These are phyloP conservation scores for Drosophila nr. perissopoda DNA, from an alignment of 2,888 invertebrate species.

Conservation along the genomic window DNA sequence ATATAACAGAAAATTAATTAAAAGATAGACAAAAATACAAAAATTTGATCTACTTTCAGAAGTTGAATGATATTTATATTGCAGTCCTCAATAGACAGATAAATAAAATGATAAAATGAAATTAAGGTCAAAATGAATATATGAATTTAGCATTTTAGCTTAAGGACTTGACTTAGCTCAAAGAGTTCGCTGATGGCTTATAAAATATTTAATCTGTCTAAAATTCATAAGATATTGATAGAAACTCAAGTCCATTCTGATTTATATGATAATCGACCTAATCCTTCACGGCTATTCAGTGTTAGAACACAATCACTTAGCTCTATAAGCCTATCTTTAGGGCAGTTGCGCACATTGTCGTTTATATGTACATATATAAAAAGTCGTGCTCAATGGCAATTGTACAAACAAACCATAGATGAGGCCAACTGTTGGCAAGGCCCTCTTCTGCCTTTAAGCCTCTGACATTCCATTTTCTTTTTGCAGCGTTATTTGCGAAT, in stretches of 20 bases:
- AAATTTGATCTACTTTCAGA: background rate
- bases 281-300: slow-evolving; percentile 11
- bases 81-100: background rate
- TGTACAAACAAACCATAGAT: slow-evolving; percentile 58
- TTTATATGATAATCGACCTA: background rate
- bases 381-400: slow-evolving; percentile 34
- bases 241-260: background rate
- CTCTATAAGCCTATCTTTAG: slow-evolving; percentile 8
- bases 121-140: background rate
- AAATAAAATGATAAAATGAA: background rate
- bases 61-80: background rate
- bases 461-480: slow-evolving; percentile 71
- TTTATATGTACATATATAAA: slow-evolving; percentile 3
- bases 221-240: background rate
- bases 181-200: background rate
- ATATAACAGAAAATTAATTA: background rate
- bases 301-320: slow-evolving; percentile 11
- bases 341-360: background rate
- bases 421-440: slow-evolving; percentile 25
- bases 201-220: background rate
- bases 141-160: background rate
- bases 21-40: background rate
- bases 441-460: slow-evolving; percentile 53
- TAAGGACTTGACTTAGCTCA: background rate
- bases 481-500: slow-evolving; percentile 59